Conservation (phyloP, 2,797 vertebrate species). For the Sebastes trivittatus region DNA sequence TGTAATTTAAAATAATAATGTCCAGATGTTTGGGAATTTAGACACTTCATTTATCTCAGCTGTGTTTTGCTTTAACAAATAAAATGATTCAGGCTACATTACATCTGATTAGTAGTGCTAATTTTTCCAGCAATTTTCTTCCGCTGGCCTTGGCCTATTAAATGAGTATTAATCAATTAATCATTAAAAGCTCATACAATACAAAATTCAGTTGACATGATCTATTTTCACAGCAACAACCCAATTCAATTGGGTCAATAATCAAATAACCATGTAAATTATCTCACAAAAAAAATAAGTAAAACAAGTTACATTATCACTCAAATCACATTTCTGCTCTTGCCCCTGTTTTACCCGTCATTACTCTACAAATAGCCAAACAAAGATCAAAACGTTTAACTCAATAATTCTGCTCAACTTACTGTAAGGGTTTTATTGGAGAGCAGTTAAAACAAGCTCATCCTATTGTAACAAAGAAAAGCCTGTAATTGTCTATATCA, state of each 20-base stretch:
- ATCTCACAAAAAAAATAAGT: neutral
- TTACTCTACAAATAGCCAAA: neutral
- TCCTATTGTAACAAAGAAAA: neutral
- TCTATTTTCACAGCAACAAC: neutral
- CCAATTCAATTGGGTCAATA: neutral
- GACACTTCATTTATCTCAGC: neutral
- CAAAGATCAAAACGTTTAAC: too few relatives aligned
- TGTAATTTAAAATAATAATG: neutral
- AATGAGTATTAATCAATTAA: neutral
- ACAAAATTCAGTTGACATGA: neutral
- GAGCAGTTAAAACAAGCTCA: neutral
- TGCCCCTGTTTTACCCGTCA: neutral
- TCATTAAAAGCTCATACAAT: neutral
- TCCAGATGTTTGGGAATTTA: conserved; percentile 1
- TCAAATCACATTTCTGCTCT: neutral
- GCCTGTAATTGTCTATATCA: neutral
- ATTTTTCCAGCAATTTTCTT: neutral
- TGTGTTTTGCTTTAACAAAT: neutral
- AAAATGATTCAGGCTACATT: neutral
- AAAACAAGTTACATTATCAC: neutral
- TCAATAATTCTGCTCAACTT: too few relatives aligned
- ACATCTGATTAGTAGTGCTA: neutral
- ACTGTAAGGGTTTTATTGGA: too few relatives aligned
- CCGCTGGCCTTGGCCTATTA: neutral
- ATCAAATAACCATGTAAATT: neutral